Evolutionary conservation across 92 coral and sea anemone genomes (phyloP).

Genomic region (Micromussa lordhowensis): DNA sequence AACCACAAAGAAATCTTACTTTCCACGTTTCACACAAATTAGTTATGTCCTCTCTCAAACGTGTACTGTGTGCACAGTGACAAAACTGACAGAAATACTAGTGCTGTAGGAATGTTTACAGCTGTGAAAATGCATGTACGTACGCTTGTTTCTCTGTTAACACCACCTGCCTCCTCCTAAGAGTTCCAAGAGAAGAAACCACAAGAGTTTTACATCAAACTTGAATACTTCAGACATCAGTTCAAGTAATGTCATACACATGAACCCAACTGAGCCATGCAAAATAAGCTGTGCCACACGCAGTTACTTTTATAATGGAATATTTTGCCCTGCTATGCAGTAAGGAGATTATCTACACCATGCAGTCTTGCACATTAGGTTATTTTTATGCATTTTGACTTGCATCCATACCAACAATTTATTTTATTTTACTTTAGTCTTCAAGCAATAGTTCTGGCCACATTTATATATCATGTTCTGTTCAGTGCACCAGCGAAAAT

Average conservation of each 20-base stretch:
- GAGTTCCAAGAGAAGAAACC: conserved; percentile 55
- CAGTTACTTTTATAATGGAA: not conserved
- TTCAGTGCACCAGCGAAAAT: not conserved
- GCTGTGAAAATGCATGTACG: conserved; percentile 18
- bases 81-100: not conserved
- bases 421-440: not conserved
- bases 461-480: not conserved
- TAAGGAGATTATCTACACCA: not conserved
- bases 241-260: not conserved
- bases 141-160: conserved; percentile 30
- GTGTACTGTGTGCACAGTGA: not conserved
- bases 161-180: conserved; percentile 26
- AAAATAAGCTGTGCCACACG: not conserved
- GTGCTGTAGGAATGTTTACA: not conserved
- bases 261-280: not conserved
- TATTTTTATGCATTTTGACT: not conserved
- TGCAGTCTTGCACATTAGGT: not conserved
- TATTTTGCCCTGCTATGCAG: not conserved
- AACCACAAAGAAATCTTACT: not conserved
- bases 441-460: not conserved
- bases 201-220: conserved; percentile 3
- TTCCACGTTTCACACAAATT: not conserved
- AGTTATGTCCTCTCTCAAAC: not conserved
- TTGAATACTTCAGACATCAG: not conserved
- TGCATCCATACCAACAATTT: not conserved